These are phyloP conservation scores for Drosophila ambigua DNA, from an alignment of 1,140 invertebrate genomes.

Conservation along the genomic window DNA sequence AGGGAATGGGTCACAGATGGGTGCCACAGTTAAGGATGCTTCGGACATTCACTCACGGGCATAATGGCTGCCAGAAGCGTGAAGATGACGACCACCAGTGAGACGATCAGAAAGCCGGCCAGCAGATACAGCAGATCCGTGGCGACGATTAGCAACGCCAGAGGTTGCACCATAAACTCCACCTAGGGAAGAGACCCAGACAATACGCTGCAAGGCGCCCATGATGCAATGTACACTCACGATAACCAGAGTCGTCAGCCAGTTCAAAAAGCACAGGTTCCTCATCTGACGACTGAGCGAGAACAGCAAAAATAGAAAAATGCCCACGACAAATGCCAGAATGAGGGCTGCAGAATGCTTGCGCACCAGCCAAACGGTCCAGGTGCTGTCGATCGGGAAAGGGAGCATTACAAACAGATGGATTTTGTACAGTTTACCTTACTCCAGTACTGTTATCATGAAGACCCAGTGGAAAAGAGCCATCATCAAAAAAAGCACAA, in stretches of 20 bases:
- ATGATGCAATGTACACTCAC: constrained; percentile 16
- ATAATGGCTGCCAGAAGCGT: constrained; percentile 1
- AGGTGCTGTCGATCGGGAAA: not conserved
- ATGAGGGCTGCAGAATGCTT: constrained; percentile 12
- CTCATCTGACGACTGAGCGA: constrained; percentile 16
- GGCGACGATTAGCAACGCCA: constrained; percentile 6
- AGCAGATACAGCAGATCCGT: constrained; percentile 5
- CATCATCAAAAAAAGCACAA: not conserved
- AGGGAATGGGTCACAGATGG: not conserved
- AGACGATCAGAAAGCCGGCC: constrained; percentile 11
- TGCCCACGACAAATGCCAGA: constrained; percentile 13
- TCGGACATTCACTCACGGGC: constrained; percentile 33
- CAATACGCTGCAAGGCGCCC: not conserved
- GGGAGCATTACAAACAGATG: not conserved
- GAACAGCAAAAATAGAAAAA: constrained; percentile 31
- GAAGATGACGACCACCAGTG: constrained; percentile 20
- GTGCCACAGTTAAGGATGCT: too few species aligned
- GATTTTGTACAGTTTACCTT: not conserved
- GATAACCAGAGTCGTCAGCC: constrained; percentile 15
- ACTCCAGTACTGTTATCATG: constrained; percentile 9
- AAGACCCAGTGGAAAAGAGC: constrained; percentile 42
- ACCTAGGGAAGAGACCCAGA: constrained; percentile 20
- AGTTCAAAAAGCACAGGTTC: constrained; percentile 14
- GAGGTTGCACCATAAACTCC: constrained; percentile 24
- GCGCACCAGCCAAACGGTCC: not conserved